phyloP scores from a whole-genome alignment of 2,797 vertebrate species.

The Anableps anableps region DNA sequence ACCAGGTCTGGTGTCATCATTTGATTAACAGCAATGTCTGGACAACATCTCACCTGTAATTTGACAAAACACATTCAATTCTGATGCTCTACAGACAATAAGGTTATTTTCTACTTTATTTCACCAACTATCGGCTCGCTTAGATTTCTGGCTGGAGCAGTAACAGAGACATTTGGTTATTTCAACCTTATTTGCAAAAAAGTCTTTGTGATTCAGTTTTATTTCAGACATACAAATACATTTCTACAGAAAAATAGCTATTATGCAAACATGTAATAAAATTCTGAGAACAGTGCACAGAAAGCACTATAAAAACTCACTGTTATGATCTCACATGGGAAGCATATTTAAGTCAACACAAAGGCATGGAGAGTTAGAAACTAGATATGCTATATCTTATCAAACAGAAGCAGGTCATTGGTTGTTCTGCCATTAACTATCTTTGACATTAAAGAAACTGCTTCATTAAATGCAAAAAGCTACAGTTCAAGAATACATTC shows the following conservation, averaged over 20 bases:
- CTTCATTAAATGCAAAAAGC: background rate
- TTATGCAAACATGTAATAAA: constrained; percentile 10
- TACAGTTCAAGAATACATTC: background rate
- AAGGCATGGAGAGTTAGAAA: background rate
- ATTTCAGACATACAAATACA: constrained; percentile 60
- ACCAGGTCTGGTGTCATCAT: background rate
- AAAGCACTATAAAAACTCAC: constrained; percentile 18
- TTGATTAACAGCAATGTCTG: background rate
- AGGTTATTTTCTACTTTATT: background rate
- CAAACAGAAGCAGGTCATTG: background rate
- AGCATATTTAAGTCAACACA: constrained; percentile 14
- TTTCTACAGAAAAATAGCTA: constrained; percentile 43
- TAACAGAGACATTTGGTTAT: background rate
- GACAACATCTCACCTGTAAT: background rate
- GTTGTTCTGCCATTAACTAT: background rate
- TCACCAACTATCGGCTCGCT: background rate
- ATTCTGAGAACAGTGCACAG: constrained; percentile 42
- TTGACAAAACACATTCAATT: background rate
- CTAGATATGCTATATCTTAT: background rate
- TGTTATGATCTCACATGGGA: constrained; percentile 9
- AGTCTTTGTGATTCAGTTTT: constrained; percentile 42
- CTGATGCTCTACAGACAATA: background rate
- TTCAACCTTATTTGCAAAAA: background rate
- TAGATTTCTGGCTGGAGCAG: background rate
- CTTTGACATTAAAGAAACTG: background rate